phyloP scores from a whole-genome alignment of 2,113 vertebrate species.

The Malurus alboscapulatus region DNA sequence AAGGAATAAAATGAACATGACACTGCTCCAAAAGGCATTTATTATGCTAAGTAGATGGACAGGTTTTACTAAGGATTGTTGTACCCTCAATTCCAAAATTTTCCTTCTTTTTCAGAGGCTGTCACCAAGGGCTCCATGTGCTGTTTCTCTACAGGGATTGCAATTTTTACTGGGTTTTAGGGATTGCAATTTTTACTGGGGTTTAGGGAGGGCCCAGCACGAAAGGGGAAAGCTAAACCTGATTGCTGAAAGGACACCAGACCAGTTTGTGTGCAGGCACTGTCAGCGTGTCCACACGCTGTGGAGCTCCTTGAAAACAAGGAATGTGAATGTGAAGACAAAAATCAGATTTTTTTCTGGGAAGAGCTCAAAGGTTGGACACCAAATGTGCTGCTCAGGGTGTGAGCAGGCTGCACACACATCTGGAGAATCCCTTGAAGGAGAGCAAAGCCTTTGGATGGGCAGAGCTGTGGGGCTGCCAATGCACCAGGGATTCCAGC shows the following conservation, averaged over 20 bases:
- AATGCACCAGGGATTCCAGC: no score
- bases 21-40: not conserved
- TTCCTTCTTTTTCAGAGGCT: not conserved
- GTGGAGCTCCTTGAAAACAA: not conserved
- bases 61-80: not conserved
- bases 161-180: not conserved
- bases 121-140: fast-evolving
- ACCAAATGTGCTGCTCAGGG: not conserved
- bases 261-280: not conserved
- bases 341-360: not conserved
- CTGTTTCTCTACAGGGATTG: not conserved
- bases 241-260: not conserved
- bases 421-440: not conserved
- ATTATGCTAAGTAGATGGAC: not conserved
- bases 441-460: not conserved
- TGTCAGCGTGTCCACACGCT: not conserved
- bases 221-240: not conserved
- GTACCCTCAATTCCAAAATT: not conserved
- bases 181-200: not conserved
- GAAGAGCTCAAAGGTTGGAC: not conserved
- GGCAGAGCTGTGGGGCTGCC: not conserved
- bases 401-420: not conserved
- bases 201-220: not conserved
- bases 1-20: not conserved
- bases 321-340: not conserved